A percentile compares a stretch with the other conserved stretches of the same genome.
phyloP scores from a whole-genome alignment of 2,113 vertebrate species.

The Lophochroa leadbeateri region DNA sequence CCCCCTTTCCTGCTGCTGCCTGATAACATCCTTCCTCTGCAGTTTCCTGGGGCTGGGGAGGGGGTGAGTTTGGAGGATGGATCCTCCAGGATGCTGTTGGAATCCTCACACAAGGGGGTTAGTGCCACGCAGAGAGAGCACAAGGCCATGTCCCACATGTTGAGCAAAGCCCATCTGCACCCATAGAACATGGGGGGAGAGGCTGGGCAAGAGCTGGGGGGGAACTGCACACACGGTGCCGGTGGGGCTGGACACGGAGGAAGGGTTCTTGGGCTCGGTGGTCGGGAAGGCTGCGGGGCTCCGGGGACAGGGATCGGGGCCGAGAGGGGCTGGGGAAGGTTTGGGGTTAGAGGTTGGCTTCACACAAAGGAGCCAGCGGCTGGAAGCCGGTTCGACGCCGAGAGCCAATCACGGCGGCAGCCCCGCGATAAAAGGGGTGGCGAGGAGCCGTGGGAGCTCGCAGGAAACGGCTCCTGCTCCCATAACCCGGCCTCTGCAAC shows the following conservation, averaged over 20 bases:
- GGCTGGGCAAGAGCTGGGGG: background rate
- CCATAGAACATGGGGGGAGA: background rate
- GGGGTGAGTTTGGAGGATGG: accelerated
- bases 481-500: background rate
- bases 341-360: background rate
- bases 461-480: background rate
- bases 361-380: slow-evolving; percentile 58
- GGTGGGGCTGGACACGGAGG: background rate
- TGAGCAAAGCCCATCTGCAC: background rate
- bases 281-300: accelerated
- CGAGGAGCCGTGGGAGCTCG: background rate
- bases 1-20: background rate
- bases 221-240: background rate
- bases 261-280: background rate
- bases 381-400: background rate
- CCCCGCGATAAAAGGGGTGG: slow-evolving; percentile 34
- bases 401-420: slow-evolving; percentile 54
- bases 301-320: accelerated
- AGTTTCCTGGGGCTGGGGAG: background rate
- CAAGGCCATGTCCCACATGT: background rate
- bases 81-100: background rate
- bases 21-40: background rate
- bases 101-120: background rate
- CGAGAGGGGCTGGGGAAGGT: background rate
- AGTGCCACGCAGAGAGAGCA: background rate